phyloP scores from a whole-genome alignment of 1,140 invertebrate species.

The Idris sp. region DNA sequence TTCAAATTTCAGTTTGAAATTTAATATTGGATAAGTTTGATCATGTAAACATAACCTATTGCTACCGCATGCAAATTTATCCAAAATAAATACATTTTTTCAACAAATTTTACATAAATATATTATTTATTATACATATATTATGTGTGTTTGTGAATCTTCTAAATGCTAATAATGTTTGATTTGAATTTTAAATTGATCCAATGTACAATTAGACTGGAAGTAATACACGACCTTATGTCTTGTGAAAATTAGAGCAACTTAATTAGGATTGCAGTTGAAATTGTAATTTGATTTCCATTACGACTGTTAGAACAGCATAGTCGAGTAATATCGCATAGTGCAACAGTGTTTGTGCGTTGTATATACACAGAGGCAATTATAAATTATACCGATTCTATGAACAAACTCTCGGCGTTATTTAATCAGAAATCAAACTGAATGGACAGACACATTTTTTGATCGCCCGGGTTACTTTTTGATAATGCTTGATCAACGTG shows the following conservation, averaged over 20 bases:
- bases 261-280: constrained; percentile 48
- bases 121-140: too few relatives aligned
- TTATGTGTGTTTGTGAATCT: too few relatives aligned
- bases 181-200: constrained; percentile 24
- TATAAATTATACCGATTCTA: constrained; percentile 48
- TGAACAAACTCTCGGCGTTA: constrained; percentile 24
- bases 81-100: too few relatives aligned
- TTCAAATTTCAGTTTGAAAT: too few relatives aligned
- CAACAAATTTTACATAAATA: too few relatives aligned
- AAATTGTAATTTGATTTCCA: constrained; percentile 48
- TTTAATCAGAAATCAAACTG: constrained; percentile 25
- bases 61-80: too few relatives aligned
- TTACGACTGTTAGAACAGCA: constrained; percentile 30
- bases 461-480: constrained; percentile 22
- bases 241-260: constrained; percentile 50
- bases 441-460: constrained; percentile 16
- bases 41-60: too few relatives aligned
- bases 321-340: constrained; percentile 44
- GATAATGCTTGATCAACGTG: constrained; percentile 33
- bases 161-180: too few relatives aligned
- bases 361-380: constrained; percentile 21
- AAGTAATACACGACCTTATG: constrained; percentile 44
- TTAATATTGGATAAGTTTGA: too few relatives aligned
- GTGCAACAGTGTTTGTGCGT: constrained; percentile 43
- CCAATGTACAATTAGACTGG: constrained; percentile 23